Conservation (phyloP, 2,888 invertebrate genomes). For the Odiellus spinosus region DNA sequence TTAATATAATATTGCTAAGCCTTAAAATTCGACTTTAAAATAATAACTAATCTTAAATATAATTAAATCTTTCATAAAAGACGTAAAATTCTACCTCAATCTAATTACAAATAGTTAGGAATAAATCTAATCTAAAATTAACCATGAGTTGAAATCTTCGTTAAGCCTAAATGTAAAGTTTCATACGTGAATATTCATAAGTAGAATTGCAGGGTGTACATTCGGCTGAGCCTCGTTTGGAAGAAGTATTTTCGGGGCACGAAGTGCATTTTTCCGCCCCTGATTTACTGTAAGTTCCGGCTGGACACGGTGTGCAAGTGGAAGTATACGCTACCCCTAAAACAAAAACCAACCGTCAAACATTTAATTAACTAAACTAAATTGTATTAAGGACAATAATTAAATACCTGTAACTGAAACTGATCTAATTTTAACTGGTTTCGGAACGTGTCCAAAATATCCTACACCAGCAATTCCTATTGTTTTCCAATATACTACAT, state of each 20-base stretch:
- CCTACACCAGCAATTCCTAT: constrained; percentile 28
- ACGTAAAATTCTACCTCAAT: no score
- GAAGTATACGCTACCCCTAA: constrained; percentile 40
- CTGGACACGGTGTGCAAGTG: constrained; percentile 33
- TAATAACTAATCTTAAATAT: no score
- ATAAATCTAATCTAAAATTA: no score
- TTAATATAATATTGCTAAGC: no score
- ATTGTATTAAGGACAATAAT: background rate
- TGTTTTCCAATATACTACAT: constrained; percentile 39
- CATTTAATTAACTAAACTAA: background rate
- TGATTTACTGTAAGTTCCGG: constrained; percentile 33
- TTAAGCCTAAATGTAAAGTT: background rate
- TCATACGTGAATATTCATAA: constrained; percentile 29
- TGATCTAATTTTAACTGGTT: constrained; percentile 33
- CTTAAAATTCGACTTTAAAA: no score
- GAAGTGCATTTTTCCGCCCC: constrained; percentile 31
- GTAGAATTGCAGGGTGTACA: constrained; percentile 33
- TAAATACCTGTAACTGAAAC: constrained; percentile 30
- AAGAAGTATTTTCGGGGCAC: constrained; percentile 36
- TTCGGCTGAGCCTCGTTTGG: constrained; percentile 30
- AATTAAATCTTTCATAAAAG: no score
- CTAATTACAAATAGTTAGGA: no score
- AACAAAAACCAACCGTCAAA: constrained; percentile 6
- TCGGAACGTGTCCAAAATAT: constrained; percentile 23
- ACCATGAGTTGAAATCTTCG: no score